Evolutionary conservation across 2,113 vertebrate genomes (phyloP), one percentile per base, ranked within the genome.

Genomic region (Bagarius yarrelli): DNA sequence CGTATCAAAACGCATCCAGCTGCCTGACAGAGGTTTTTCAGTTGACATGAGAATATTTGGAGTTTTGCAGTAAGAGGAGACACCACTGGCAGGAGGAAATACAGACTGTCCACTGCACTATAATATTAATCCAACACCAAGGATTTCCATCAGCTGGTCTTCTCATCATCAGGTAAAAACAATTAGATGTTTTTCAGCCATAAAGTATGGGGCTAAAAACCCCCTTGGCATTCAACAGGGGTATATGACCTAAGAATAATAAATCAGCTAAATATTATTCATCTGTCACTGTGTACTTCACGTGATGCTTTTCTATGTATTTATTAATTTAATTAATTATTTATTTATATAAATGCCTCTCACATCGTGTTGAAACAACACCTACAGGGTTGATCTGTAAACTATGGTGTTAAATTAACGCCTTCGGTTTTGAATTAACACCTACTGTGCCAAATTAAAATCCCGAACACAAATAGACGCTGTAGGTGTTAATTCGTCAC

Each of bases 101-200:
- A 52, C 34, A 34, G 56, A 25, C 34, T 63, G 75, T 59, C 53
- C 32, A 75, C 21, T 30, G 40, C 76, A 57, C 59, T 47, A 59
- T 40, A 66, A 81, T 44, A 85, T 66, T 63, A 69, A 34, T 25
- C 53, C 4, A 2, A 61, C 16, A 57, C 16, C 56, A 59, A 76
- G 83, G 87, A 84, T 82, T 84, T 87, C 84, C 73, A 19, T 74
- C 66, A 64, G 57, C 70, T 53, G 69, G 27, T 52, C 47, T 23
- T 30, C 55, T 50, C 79, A 73, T 84, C 75, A 12, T 60, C 79
- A 83, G 87, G 87, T 88, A 85, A 86, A 85, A 52, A 79, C 27
- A 55, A 56, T 63, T 71, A 23, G 30, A 8, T 66, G 2, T 14
- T 34, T 12, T 21, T 9, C 25, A 25, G 57, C 52, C 71, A 30